Evolutionary conservation across 2,113 vertebrate species (phyloP).

Genomic region (Dolichallabes microphthalmus): DNA sequence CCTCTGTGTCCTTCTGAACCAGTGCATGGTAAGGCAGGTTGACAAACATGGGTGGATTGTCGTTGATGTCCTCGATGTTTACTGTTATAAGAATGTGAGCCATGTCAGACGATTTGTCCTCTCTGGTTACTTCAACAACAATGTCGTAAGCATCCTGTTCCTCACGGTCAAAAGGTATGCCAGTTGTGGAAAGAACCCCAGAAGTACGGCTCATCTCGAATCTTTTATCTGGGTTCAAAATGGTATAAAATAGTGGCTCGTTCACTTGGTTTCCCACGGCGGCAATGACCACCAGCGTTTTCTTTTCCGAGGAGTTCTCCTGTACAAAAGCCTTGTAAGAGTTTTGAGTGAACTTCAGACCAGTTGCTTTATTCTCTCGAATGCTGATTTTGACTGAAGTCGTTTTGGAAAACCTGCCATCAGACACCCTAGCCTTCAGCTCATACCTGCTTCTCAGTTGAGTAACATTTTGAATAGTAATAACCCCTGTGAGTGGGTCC

Average conservation of each 20-base stretch:
- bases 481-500: slow-evolving; percentile 75
- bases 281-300: slow-evolving; percentile 82
- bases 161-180: slow-evolving; percentile 90
- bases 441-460: slow-evolving; percentile 94
- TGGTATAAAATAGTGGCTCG: slow-evolving; percentile 88
- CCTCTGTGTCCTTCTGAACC: slow-evolving; percentile 84
- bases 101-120: slow-evolving; percentile 74
- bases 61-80: slow-evolving; percentile 85
- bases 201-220: slow-evolving; percentile 91
- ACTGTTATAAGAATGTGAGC: slow-evolving; percentile 86
- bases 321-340: slow-evolving; percentile 81
- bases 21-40: slow-evolving; percentile 91
- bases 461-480: slow-evolving; percentile 88
- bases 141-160: slow-evolving; percentile 83
- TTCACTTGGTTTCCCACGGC: slow-evolving; percentile 89
- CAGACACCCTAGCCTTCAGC: slow-evolving; percentile 85
- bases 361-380: slow-evolving; percentile 86
- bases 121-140: slow-evolving; percentile 85
- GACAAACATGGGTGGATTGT: slow-evolving; percentile 88
- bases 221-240: slow-evolving; percentile 89
- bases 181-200: slow-evolving; percentile 88
- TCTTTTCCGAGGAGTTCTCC: slow-evolving; percentile 86
- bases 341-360: slow-evolving; percentile 85
- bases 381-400: slow-evolving; percentile 87
- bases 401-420: slow-evolving; percentile 84